Evolutionary conservation across 2,888 invertebrate species (phyloP), one percentile per base, ranked within the genome.

Genomic region (Cephus pygmeus): DNA sequence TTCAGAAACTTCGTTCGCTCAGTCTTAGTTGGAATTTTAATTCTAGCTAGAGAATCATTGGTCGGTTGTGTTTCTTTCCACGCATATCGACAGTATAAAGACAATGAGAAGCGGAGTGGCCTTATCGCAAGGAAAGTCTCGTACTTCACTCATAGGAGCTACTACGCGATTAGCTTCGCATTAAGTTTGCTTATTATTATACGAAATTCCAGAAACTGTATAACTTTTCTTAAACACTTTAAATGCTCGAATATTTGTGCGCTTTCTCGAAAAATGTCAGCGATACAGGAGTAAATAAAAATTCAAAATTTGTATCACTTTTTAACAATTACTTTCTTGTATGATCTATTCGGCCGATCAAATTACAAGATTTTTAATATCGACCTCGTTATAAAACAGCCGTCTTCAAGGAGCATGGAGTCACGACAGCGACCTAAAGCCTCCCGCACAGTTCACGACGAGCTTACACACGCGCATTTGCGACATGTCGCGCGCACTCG

Each of bases 401-500:
- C 40, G 4, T 40, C 23, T 35, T 12, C 6, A 9, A 9, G 4
- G 23, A 23, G 23, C 40, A 12, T 3, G 0, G 75, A 79, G 86
- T 84, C 81, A 78, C 73, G 76, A 83, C 80, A 81, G 82, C 82
- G 85, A 81, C 84, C 83, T 86, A 82, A 86, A 81, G 77, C 81
- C 83, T 83, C 80, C 81, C 79, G 81, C 80, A 81, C 83, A 81
- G 81, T 80, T 80, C 79, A 79, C 80, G 40, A 56, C 23, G 79
- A 83, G 80, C 83, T 82, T 81, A 83, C 79, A 82, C 81, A 82
- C 80, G 80, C 83, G 80, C 82, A 80, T 82, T 85, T 82, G 82
- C 84, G 85, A 85, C 83, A 83, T 82, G 82, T 86, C 82, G 83
- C 79, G 79, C 83, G 83, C 78, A 81, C 82, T 80, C 77, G 69